Base-by-base conservation (phyloP, 2,888 invertebrate species). In the Dorcus parallelipipedus region DNA sequence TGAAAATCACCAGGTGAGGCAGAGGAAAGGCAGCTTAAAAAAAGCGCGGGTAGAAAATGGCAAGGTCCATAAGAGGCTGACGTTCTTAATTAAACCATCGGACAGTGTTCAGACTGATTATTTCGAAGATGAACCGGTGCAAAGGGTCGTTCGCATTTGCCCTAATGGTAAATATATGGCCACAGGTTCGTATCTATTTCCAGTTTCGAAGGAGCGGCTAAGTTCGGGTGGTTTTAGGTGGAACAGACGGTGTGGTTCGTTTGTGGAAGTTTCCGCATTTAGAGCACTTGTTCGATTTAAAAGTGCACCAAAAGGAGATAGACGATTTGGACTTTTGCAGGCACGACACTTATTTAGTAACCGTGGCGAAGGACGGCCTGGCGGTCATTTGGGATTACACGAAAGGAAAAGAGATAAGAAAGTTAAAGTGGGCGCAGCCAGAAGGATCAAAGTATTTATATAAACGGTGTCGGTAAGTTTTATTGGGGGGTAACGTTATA, bases 251-350 rank as follows among this genome's bases (percentile, higher is more conserved):
- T 3, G 84, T 86, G 71, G 80, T 97, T 38, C 83, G 95, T 55
- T 78, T 97, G 8, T 97, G 97, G 97, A 84, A 86, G 72, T 94
- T 93, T 76, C 95, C 96, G 0, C 86, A 87, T 67, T 82, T 95
- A 80, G 82, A 86, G 53, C 83, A 87, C 65, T 73, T 86, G 17
- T 83, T 84, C 69, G 88, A 89, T 66, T 80, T 95, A 8, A 81
- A 86, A 62, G 92, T 89, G 39, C 97, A 97, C 71, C 84, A 83
- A 54, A 93, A 93, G 78, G 97, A 97, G 84, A 91, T 97, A 64
- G 97, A 97, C 72, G 97, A 97, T 77, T 77, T 97, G 54, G 95
- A 96, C 80, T 91, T 97, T 74, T 93, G 91, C 78, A 89, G 90
- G 2, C 86, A 87, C 71, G 88, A 90, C 61, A 85, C 85, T 53